Evolutionary conservation across 2,888 invertebrate genomes (phyloP).

Genomic region (Pyrochroa serraticornis): DNA sequence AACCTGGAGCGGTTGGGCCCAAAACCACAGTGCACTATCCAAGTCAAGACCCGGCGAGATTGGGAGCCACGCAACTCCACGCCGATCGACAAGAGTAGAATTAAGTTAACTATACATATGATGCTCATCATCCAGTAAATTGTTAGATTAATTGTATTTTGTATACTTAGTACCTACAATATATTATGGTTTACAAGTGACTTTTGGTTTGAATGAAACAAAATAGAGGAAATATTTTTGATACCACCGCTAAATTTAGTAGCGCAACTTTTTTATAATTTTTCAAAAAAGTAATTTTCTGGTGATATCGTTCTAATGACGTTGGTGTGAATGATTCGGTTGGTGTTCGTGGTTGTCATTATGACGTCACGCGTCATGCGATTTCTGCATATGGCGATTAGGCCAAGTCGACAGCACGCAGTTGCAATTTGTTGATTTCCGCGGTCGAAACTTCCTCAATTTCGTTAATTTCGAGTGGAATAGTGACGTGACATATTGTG

Average conservation of each 20-base stretch:
- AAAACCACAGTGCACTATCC: constrained; percentile 85
- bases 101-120: not conserved
- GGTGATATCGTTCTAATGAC: not conserved
- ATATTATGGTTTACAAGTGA: not conserved
- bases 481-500: not conserved
- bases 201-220: not conserved
- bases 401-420: not conserved
- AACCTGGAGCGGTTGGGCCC: constrained; percentile 55
- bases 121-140: not conserved
- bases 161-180: not conserved
- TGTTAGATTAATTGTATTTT: not conserved
- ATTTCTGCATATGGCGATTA: constrained; percentile 20
- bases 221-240: not conserved
- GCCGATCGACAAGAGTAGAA: constrained; percentile 49
- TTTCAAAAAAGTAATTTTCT: too few species aligned
- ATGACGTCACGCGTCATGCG: not conserved
- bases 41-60: constrained; percentile 93
- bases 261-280: too few species aligned
- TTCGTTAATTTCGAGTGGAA: constrained; percentile 6
- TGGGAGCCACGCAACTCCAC: constrained; percentile 71
- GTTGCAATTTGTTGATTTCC: constrained; percentile 6
- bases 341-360: not conserved
- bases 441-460: constrained; percentile 3
- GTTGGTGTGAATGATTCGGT: too few species aligned
- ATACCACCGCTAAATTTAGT: too few species aligned